Evolutionary conservation across 1,140 invertebrate genomes (phyloP).

Genomic region (Drosophila dunni): DNA sequence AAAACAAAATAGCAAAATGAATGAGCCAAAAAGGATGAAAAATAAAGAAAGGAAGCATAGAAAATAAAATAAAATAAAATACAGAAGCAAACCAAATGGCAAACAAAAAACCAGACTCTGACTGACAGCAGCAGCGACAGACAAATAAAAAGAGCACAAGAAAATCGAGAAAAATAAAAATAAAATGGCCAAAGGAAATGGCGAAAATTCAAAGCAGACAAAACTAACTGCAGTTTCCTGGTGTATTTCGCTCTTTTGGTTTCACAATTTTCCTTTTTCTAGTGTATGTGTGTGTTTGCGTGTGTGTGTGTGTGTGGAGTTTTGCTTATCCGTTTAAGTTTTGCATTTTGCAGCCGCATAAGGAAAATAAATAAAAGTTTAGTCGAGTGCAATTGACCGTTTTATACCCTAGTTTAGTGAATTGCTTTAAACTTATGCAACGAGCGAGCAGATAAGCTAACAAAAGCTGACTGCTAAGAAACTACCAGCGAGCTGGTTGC

Average conservation of each 20-base stretch:
- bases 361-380: neutral
- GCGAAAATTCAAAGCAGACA: slow-evolving; percentile 41
- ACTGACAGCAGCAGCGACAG: slow-evolving; percentile 33
- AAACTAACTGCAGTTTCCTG: slow-evolving; percentile 61
- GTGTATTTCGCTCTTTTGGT: slow-evolving; percentile 27
- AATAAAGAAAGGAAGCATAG: slow-evolving; percentile 1
- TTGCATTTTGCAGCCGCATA: slow-evolving; percentile 39
- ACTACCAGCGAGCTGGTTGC: too few relatives aligned
- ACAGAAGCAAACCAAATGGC: slow-evolving; percentile 9
- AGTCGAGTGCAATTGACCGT: too few relatives aligned
- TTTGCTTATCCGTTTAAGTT: slow-evolving; percentile 48
- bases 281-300: too few relatives aligned
- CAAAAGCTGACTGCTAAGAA: too few relatives aligned
- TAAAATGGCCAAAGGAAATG: neutral
- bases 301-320: slow-evolving; percentile 13
- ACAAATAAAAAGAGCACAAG: slow-evolving; percentile 1
- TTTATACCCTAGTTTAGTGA: too few relatives aligned
- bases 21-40: slow-evolving; percentile 43
- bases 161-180: neutral
- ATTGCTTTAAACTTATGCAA: too few relatives aligned
- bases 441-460: too few relatives aligned
- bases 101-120: slow-evolving; percentile 40
- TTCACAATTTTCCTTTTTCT: slow-evolving; percentile 17
- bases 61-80: neutral
- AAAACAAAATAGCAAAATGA: slow-evolving; percentile 73